Conservation (phyloP, 1,140 invertebrate genomes). For the Palaemon carinicauda region DNA sequence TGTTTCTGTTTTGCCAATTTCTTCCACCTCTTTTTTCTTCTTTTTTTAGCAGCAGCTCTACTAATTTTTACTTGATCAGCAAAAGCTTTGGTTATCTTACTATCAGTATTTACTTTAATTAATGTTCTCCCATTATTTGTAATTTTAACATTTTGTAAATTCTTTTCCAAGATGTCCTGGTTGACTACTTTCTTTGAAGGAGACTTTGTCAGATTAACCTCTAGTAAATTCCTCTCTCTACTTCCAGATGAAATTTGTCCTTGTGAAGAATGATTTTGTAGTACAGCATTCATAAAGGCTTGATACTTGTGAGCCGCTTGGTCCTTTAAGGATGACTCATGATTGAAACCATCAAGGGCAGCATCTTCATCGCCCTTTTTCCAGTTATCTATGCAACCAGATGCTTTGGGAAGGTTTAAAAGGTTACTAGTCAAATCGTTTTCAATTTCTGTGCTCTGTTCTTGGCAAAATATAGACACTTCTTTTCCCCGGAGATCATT, state of each 20-base stretch:
- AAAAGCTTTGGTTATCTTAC: too few relatives aligned
- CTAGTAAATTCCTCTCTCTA: conserved; percentile 16
- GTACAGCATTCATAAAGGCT: conserved; percentile 33
- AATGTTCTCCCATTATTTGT: too few relatives aligned
- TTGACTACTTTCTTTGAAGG: background rate
- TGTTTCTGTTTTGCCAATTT: background rate
- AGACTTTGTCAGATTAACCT: conserved; percentile 4
- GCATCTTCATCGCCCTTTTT: background rate
- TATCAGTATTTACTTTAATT: too few relatives aligned
- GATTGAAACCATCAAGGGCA: background rate
- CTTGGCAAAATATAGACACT: too few relatives aligned
- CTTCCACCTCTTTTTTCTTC: background rate
- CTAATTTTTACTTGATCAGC: too few relatives aligned
- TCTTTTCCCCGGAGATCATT: too few relatives aligned
- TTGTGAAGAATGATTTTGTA: conserved; percentile 24
- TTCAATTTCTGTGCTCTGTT: too few relatives aligned
- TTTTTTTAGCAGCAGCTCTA: background rate
- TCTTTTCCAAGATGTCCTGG: background rate
- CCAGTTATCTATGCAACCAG: too few relatives aligned
- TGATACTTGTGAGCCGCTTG: conserved; percentile 30
- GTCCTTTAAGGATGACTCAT: conserved; percentile 18
- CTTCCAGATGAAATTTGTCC: background rate
- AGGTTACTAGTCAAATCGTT: too few relatives aligned
- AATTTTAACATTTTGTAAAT: background rate
- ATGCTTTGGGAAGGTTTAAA: too few relatives aligned